phyloP scores from a whole-genome alignment of 2,113 vertebrate species.

The Henicopernis longicauda region DNA sequence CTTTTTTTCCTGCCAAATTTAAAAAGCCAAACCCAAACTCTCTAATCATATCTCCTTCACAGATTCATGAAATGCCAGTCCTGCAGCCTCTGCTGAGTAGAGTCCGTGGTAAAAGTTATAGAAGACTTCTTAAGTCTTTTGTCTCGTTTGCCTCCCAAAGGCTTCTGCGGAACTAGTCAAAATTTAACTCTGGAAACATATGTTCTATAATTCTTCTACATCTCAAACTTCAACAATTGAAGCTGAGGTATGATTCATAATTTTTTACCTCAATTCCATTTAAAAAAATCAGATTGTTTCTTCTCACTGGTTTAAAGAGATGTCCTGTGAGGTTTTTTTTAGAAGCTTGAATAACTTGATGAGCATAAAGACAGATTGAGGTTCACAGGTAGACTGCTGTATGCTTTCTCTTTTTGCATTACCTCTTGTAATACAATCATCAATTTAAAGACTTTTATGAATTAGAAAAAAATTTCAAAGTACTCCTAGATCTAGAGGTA shows the following conservation, averaged over 20 bases:
- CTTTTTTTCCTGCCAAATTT: neutral
- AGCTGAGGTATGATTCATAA: neutral
- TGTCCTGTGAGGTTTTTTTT: neutral
- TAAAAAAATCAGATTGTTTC: neutral
- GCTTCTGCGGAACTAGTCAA: neutral
- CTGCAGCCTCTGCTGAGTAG: rapidly evolving
- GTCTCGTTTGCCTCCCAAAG: neutral
- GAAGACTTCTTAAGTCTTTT: neutral
- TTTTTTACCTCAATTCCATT: neutral
- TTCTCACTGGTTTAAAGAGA: neutral
- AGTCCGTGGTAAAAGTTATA: neutral
- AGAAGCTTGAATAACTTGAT: neutral
- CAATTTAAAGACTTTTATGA: neutral
- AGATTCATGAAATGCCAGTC: neutral
- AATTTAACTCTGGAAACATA: neutral
- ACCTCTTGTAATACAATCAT: neutral
- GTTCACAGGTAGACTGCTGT: neutral
- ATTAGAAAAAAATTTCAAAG: neutral
- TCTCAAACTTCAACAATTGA: neutral
- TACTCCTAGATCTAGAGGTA: neutral
- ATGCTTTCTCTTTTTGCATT: neutral
- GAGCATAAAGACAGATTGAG: neutral
- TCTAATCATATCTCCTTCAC: neutral
- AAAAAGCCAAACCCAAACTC: neutral
- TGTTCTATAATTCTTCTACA: neutral